Base-by-base conservation (phyloP, 2,113 vertebrate genomes). In the Okapia johnstoni region DNA sequence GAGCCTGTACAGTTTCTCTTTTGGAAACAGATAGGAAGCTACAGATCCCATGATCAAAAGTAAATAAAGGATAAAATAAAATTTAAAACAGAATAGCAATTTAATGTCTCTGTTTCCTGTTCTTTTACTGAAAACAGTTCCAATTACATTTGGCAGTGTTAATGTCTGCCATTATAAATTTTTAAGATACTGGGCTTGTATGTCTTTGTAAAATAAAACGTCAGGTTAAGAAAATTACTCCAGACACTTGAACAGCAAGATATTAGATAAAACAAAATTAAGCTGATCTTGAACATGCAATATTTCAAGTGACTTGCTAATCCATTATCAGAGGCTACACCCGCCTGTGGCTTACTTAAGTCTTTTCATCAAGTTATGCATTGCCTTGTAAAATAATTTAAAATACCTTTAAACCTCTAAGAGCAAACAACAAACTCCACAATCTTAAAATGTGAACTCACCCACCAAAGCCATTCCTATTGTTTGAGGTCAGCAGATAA, bases 221-320 rank as follows among this genome's bases (percentile, higher is more conserved):
- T 70, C 93, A 95, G 90, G 83, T 97, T 85, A 93, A 95, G 89
- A 95, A 97, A 93, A 97, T 97, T 96, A 96, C 90, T 95, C 70
- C 93, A 92, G 93, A 96, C 85, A 95, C 54, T 84, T 88, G 73
- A 98, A 90, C 96, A 97, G 92, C 97, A 92, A 88, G 88, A 98
- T 98, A 98, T 95, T 93, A 98, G 88, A 96, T 97, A 97, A 97
- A 97, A 98, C 97, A 98, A 98, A 97, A 98, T 94, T 92, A 98
- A 97, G 85, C 95, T 98, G 40, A 90, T 95, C 98, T 80, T 48
- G 97, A 98, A 98, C 66, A 88, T 88, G 97, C 97, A 98, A 94
- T 96, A 97, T 97, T 98, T 96, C 88, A 96, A 97, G 91, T 63
- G 89, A 79, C 95, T 98, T 97, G 95, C 90, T 97, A 70, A 97